Percentiles rank a stretch among this genome's conserved stretches.
These are phyloP conservation scores for Drosophila fuyamai DNA, from an alignment of 1,140 invertebrate genomes.

Conservation along the genomic window DNA sequence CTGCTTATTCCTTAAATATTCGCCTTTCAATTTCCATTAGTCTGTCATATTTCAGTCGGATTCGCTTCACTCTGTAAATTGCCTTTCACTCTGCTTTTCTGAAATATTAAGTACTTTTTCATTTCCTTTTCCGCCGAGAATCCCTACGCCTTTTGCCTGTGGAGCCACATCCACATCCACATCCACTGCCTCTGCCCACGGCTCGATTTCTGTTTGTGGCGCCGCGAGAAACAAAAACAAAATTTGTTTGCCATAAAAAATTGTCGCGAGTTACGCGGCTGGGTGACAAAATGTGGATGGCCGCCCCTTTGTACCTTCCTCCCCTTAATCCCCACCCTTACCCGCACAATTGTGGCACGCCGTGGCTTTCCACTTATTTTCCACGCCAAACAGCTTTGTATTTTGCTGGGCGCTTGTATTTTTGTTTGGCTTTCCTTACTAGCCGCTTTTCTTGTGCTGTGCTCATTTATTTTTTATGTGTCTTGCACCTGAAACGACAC, in stretches of 20 bases:
- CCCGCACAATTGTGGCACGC: constrained; percentile 41
- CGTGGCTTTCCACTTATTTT: constrained; percentile 54
- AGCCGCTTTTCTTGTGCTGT: constrained; percentile 25
- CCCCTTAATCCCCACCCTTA: not conserved
- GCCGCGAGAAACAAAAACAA: constrained; percentile 43
- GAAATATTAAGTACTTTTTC: constrained; percentile 61
- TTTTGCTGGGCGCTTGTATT: constrained; percentile 25
- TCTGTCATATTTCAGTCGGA: constrained; percentile 47
- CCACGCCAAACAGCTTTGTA: constrained; percentile 44
- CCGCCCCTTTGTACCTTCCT: not conserved
- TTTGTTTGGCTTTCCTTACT: constrained; percentile 30
- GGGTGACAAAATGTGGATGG: constrained; percentile 56
- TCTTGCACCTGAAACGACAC: constrained; percentile 68
- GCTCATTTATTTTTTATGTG: constrained; percentile 77
- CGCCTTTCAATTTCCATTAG: constrained; percentile 49
- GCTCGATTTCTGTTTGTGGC: constrained; percentile 42
- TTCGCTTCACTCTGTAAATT: constrained; percentile 46
- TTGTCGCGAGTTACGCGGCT: constrained; percentile 52
- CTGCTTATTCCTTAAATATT: constrained; percentile 21
- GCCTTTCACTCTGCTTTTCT: constrained; percentile 52
- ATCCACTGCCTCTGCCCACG: not conserved
- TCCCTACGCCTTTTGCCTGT: not conserved
- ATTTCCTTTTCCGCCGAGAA: constrained; percentile 46
- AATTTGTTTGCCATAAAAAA: constrained; percentile 58
- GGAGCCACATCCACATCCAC: no score